These are phyloP conservation scores for Anabacerthia variegaticeps DNA, from an alignment of 2,797 vertebrate genomes.

Conservation along the genomic window DNA sequence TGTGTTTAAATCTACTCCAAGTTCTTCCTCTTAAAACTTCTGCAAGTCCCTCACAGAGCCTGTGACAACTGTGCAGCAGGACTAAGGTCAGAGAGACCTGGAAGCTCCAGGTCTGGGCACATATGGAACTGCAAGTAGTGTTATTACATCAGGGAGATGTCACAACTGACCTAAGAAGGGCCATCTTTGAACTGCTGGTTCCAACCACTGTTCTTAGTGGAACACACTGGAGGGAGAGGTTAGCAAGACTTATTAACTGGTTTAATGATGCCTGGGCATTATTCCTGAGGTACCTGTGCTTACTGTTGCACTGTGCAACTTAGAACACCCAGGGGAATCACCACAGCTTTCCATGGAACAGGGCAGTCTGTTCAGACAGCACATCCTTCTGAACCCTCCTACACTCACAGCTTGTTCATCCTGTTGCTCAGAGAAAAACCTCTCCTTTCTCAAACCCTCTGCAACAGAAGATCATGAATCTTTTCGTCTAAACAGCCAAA, in stretches of 20 bases:
- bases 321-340: fast-evolving
- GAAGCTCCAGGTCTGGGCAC: neutral
- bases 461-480: neutral
- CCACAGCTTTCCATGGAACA: fast-evolving
- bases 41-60: neutral
- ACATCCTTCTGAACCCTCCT: fast-evolving
- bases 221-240: neutral
- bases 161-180: neutral
- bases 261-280: neutral
- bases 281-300: neutral
- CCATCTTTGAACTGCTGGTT: neutral
- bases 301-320: neutral
- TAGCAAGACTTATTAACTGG: neutral
- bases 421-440: neutral
- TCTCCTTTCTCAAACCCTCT: neutral
- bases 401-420: neutral
- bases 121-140: fast-evolving
- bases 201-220: neutral
- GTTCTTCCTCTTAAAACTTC: neutral
- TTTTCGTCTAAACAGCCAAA: neutral
- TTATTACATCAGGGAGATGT: neutral
- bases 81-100: neutral
- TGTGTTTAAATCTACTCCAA: neutral
- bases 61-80: neutral
- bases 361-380: neutral